Evolutionary conservation across 2,888 invertebrate species (phyloP).

Genomic region (Drosophila flavopinicola): DNA sequence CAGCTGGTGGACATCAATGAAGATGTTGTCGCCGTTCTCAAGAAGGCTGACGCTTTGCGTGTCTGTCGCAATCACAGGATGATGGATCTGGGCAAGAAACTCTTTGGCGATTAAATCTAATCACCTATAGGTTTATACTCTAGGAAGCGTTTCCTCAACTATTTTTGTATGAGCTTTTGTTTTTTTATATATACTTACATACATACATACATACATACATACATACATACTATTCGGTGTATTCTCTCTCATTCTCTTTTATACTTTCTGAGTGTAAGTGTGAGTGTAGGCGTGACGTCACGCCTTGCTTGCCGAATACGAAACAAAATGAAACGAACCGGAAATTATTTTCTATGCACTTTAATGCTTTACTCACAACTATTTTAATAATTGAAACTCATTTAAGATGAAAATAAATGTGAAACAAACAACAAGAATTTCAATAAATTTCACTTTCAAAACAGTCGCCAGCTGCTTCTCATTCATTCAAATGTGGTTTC

Average conservation of each 20-base stretch:
- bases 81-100: slow-evolving; percentile 94
- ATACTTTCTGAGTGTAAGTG: slow-evolving; percentile 44
- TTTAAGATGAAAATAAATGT: slow-evolving; percentile 44
- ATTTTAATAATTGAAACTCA: slow-evolving; percentile 49
- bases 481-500: slow-evolving; percentile 45
- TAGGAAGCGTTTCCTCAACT: slow-evolving; percentile 34
- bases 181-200: slow-evolving; percentile 25
- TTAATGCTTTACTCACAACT: slow-evolving; percentile 51
- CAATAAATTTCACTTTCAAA: slow-evolving; percentile 54
- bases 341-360: slow-evolving; percentile 57
- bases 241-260: slow-evolving; percentile 15
- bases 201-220: slow-evolving; percentile 11
- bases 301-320: slow-evolving; percentile 19
- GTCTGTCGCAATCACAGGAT: slow-evolving; percentile 94
- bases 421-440: slow-evolving; percentile 31
- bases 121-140: slow-evolving; percentile 13
- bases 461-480: slow-evolving; percentile 34
- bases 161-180: slow-evolving; percentile 53
- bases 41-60: slow-evolving; percentile 92
- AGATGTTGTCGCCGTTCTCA: slow-evolving; percentile 90
- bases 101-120: slow-evolving; percentile 90
- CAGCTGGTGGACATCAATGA: slow-evolving; percentile 92
- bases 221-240: slow-evolving; percentile 33
- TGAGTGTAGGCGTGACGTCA: slow-evolving; percentile 45
- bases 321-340: slow-evolving; percentile 23